phyloP scores from a whole-genome alignment of 1,140 invertebrate species.

The Cherax destructor region DNA sequence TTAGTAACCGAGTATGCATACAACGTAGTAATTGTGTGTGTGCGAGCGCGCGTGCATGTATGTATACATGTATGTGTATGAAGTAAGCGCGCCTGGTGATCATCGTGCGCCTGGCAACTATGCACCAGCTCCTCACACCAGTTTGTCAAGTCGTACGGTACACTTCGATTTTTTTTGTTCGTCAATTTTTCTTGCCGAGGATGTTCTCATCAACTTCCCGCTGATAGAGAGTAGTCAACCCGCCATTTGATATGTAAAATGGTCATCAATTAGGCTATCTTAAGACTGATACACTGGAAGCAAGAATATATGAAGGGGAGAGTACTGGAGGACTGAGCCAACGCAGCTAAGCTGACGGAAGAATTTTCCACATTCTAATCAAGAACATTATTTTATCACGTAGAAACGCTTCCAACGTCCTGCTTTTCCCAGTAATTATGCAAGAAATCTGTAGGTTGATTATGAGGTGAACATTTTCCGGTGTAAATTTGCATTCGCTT shows the following conservation, averaged over 20 bases:
- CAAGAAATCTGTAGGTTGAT: neutral
- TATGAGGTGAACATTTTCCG: neutral
- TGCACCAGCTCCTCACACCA: neutral
- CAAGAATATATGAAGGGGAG: neutral
- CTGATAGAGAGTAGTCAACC: neutral
- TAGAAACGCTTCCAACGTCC: neutral
- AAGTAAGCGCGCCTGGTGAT: slow-evolving; percentile 14
- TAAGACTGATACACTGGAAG: neutral
- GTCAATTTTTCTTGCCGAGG: slow-evolving; percentile 8
- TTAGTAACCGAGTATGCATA: neutral
- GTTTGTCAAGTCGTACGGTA: slow-evolving; percentile 64
- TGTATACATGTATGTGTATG: neutral
- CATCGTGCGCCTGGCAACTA: slow-evolving; percentile 45
- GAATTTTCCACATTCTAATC: neutral
- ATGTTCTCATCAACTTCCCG: slow-evolving; percentile 13
- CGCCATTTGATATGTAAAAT: neutral
- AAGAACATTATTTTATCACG: neutral
- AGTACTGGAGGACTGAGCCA: neutral
- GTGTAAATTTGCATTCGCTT: neutral
- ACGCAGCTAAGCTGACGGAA: neutral
- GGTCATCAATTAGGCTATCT: slow-evolving; percentile 16
- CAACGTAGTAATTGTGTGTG: neutral
- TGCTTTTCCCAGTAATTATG: neutral
- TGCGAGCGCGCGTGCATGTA: neutral
- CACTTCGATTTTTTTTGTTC: slow-evolving; percentile 56